Conservation (phyloP, 2,113 vertebrate species). For the human region GRCh38 chr4:132265501-132266000, state of each 20-base stretch:
- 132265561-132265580: background rate
- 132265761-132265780: background rate
- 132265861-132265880: background rate
- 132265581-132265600: background rate
- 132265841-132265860: background rate
- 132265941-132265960: background rate
- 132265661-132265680: background rate
- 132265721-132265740: background rate
- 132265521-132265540: background rate
- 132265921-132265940: background rate
- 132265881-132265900: background rate
- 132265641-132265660: background rate
- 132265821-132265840: background rate
- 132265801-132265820: background rate
- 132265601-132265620: background rate
- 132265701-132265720: background rate
- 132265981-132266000: background rate
- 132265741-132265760: background rate
- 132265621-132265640: background rate
- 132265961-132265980: background rate
- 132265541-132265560: background rate
- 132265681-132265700: background rate
- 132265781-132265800: background rate
- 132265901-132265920: fast-evolving
- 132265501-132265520: background rate